These are phyloP conservation scores for Epiblema foenella DNA, from an alignment of 2,888 invertebrate species.

Conservation along the genomic window DNA sequence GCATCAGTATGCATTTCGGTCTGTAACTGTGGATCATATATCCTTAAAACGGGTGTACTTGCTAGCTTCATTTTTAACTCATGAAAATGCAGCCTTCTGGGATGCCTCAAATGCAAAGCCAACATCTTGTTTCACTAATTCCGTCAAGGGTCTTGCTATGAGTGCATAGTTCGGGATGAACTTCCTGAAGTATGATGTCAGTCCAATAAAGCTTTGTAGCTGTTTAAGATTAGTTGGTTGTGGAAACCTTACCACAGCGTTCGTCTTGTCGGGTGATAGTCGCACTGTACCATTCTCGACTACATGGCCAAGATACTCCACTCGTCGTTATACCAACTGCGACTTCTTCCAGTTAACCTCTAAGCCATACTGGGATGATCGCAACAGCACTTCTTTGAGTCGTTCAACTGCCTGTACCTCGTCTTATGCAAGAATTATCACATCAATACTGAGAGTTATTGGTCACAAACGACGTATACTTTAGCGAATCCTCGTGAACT, in stretches of 20 bases:
- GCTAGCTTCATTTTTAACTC: neutral
- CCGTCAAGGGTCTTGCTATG: constrained; percentile 18
- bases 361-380: constrained; percentile 5
- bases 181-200: constrained; percentile 6
- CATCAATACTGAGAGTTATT: neutral
- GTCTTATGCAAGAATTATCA: constrained; percentile 10
- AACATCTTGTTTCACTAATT: neutral
- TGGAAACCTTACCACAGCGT: constrained; percentile 5
- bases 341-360: neutral
- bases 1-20: constrained; percentile 16
- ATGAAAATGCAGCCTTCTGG: constrained; percentile 4
- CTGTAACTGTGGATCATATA: constrained; percentile 1
- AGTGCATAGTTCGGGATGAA: constrained; percentile 12
- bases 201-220: neutral
- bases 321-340: neutral
- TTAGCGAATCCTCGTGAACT: neutral
- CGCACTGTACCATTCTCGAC: constrained; percentile 3
- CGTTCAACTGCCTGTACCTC: constrained; percentile 4
- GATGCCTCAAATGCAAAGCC: constrained; percentile 3
- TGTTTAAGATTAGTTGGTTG: neutral
- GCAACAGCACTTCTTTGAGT: neutral
- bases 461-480: neutral
- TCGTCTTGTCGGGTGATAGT: neutral
- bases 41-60: neutral
- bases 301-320: neutral